Base-by-base conservation (phyloP, 2,888 invertebrate species). In the Endomychus coccineus region DNA sequence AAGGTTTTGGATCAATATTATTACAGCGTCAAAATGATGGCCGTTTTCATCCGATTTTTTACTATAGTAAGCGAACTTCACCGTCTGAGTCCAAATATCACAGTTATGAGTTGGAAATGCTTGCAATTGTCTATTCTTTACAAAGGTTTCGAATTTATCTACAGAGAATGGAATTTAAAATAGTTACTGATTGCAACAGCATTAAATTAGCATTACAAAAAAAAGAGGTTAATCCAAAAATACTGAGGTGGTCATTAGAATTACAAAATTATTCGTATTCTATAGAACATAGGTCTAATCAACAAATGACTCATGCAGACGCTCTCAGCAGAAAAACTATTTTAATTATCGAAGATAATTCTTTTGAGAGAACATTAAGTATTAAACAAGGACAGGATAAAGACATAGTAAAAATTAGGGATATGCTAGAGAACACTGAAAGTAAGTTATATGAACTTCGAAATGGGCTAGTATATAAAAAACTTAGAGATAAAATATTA, bases 31-130 rank as follows among this genome's bases (percentile, higher is more conserved):
- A 55, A 30, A 7, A 17, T 0, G 47, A 51, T 41, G 30, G 24
- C 3, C 38, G 44, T 17, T 44, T 55, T 7, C 51, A 58, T 16
- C 56, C 56, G 0, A 27, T 59, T 0, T 53, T 53, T 22, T 56
- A 53, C 41, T 58, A 54, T 45, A 57, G 53, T 3, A 55, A 56
- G 37, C 39, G 51, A 10, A 52, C 58, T 0, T 53, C 51, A 1
- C 48, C 47, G 0, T 12, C 34, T 1, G 56, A 56, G 36, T 37
- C 50, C 0, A 51, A 43, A 16, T 57, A 56, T 21, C 56, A 58
- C 25, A 56, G 56, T 34, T 60, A 52, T 32, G 56, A 58, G 27
- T 17, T 58, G 1, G 56, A 60, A 35, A 40, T 44, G 9, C 24
- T 55, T 3, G 46, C 50, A 2, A 44, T 53, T 6, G 42, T 56